phyloP scores from a whole-genome alignment of 2,797 vertebrate species.

The Acanthopagrus latus region DNA sequence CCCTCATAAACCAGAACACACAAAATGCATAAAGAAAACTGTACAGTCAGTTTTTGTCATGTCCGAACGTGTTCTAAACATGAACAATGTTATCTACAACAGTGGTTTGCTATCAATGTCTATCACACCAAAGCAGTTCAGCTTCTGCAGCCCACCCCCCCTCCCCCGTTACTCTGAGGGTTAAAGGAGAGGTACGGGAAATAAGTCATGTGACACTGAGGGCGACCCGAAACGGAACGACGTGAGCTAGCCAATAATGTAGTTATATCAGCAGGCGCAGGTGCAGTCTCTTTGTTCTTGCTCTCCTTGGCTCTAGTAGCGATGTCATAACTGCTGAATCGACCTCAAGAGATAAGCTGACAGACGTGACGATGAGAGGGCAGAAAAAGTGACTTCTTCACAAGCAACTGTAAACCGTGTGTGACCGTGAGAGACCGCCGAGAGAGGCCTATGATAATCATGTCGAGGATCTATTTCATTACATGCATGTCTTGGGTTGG shows the following conservation, averaged over 20 bases:
- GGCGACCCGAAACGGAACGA: conserved; percentile 70
- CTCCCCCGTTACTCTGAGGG: conserved; percentile 36
- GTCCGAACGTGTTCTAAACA: conserved; percentile 83
- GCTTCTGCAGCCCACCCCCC: conserved; percentile 57
- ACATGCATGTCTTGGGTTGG: conserved; percentile 70
- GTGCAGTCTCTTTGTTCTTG: conserved; percentile 67
- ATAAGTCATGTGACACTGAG: conserved; percentile 69
- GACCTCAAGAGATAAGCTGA: conserved; percentile 62
- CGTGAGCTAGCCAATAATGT: conserved; percentile 65
- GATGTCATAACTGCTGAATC: conserved; percentile 55
- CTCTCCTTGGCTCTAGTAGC: conserved; percentile 72
- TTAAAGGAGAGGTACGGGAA: conserved; percentile 64
- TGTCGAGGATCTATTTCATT: conserved; percentile 53
- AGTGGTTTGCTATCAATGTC: conserved; percentile 80
- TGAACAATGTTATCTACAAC: conserved; percentile 86
- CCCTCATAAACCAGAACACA: conserved; percentile 86
- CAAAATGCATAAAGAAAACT: conserved; percentile 87
- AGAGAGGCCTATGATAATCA: conserved; percentile 45
- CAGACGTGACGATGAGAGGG: conserved; percentile 56
- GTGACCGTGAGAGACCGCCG: conserved; percentile 61
- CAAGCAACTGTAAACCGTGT: conserved; percentile 64
- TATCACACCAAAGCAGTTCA: conserved; percentile 77
- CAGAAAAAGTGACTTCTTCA: conserved; percentile 61
- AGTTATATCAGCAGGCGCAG: conserved; percentile 57
- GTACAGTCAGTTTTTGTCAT: conserved; percentile 82